Evolutionary conservation across 1,140 invertebrate genomes (phyloP), one percentile per base, ranked within the genome.

Genomic region (Ridgeia piscesae): DNA sequence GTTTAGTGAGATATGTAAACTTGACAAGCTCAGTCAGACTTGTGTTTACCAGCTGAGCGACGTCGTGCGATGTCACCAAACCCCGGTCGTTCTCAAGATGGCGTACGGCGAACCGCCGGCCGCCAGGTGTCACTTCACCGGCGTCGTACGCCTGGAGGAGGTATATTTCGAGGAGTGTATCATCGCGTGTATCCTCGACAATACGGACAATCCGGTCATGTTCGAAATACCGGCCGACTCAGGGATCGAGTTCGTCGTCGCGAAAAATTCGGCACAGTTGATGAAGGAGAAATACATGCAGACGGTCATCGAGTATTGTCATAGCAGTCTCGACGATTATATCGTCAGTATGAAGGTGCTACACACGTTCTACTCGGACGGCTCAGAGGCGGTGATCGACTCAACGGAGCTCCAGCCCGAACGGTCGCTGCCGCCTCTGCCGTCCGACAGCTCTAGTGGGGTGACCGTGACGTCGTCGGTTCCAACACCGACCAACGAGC

Each of bases 11-110:
- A 90, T 90, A 8, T 34, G 89, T 21, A 34, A 35, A 33, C 89
- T 11, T 33, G 89, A 90, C 89, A 11, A 6, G 34, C 33, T 34
- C 1, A 33, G 33, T 27, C 34, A 90, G 89, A 35, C 17, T 33
- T 34, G 34, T 35, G 35, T 27, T 35, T 90, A 90, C 35, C 89
- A 35, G 35, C 89, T 90, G 89, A 35, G 34, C 17, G 89, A 90
- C 35, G n/a, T 90, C n/a, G 31, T 90, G 34, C 89, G 89, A 17
- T 27, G 89, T 34, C n/a, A 27, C 89, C 89, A 90, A 33, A 27
- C 35, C 33, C 89, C 89, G 21, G 89, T 90, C 89, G 89, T 34
- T 90, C 89, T 90, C 6, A 90, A 90, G 89, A 34, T 90, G 33
- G 89, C n/a, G 6, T 35, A 35, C 89, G 89, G 89, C 9, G 34